These are phyloP conservation scores for Pyrocoelia pectoralis DNA, from an alignment of 2,888 invertebrate species.

Conservation along the genomic window DNA sequence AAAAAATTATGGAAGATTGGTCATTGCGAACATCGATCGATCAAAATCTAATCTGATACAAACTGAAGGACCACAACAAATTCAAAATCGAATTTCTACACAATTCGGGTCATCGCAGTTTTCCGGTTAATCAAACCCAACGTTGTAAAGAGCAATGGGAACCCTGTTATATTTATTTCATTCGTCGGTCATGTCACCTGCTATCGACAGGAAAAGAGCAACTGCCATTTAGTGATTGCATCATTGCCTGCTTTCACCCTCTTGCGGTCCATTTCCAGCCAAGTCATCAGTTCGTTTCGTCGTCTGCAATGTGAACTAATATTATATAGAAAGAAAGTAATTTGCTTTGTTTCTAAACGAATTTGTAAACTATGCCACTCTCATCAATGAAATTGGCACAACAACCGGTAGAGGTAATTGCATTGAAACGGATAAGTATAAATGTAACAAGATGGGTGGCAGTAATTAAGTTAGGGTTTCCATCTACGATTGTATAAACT, in stretches of 20 bases:
- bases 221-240: slow-evolving; percentile 38
- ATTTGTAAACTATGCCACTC: not conserved
- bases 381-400: not conserved
- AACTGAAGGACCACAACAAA: slow-evolving; percentile 26
- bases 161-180: slow-evolving; percentile 42
- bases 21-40: slow-evolving; percentile 1
- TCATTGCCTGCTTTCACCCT: slow-evolving; percentile 30
- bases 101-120: slow-evolving; percentile 29
- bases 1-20: not conserved
- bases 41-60: slow-evolving; percentile 14
- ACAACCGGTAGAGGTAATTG: not conserved
- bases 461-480: too few species aligned
- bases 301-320: slow-evolving; percentile 21
- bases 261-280: slow-evolving; percentile 27
- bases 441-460: too few species aligned
- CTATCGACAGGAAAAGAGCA: slow-evolving; percentile 42
- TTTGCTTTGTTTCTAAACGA: not conserved
- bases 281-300: slow-evolving; percentile 35
- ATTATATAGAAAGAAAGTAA: slow-evolving; percentile 6
- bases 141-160: slow-evolving; percentile 24
- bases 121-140: slow-evolving; percentile 33
- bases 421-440: not conserved
- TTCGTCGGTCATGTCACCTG: slow-evolving; percentile 40
- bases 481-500: too few species aligned
- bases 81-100: slow-evolving; percentile 26